Base-by-base conservation (phyloP, 2,888 invertebrate species). In the Oxytorus armatus region DNA sequence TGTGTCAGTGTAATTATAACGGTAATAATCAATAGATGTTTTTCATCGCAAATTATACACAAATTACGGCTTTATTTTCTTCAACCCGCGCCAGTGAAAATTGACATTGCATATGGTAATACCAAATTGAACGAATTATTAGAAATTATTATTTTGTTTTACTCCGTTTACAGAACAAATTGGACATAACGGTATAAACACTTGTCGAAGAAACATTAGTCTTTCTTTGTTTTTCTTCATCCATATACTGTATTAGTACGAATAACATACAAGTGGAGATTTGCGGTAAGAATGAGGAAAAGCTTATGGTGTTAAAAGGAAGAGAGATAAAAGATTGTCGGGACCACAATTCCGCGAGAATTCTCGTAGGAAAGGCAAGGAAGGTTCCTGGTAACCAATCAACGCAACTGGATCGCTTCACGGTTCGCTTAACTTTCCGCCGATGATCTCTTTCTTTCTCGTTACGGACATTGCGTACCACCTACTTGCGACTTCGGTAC, bases 371-470 rank as follows among this genome's bases (percentile, higher is more conserved):
- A 88, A 86, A 66, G 39, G 47, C 57, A 39, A 29, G 36, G 47
- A 21, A 21, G 5, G 44, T 70, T 70, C 70, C 47, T 70, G 70
- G 70, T 57, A 70, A 29, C 29, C 36, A 33, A 69, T 57, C 70
- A 70, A 44, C 44, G 44, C 77, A 68, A 59, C 66, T 44, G 49
- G 77, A 81, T 82, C 81, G 78, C 85, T 88, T 89, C 86, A 87
- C 81, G 87, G 85, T 88, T 89, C 89, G 87, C 86, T 87, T 88
- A 87, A 89, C 87, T 89, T 87, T 87, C 87, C 84, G 87, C 88
- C 29, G 39, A 16, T 39, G 39, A 21, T 25, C 42, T 29, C 44
- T 29, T 61, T 55, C 65, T 51, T 25, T 63, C 21, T 76, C 25
- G 39, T 21, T 79, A 55, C 53, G 69, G 39, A 57, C 63, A 63